Evolutionary conservation across 2,888 invertebrate genomes (phyloP).

Genomic region (Beris chalybata): DNA sequence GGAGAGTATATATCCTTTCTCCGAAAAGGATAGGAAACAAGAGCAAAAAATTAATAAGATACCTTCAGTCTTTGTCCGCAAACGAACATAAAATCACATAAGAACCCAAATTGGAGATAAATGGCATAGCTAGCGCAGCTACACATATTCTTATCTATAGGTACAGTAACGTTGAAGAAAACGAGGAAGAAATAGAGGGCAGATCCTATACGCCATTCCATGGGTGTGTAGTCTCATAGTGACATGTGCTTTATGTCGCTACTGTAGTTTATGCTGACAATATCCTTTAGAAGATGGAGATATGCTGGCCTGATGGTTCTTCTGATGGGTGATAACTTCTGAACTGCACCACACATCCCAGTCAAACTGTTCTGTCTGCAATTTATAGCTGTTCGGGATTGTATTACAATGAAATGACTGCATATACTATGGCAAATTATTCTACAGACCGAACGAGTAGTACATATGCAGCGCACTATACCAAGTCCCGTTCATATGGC

Average conservation of each 20-base stretch:
- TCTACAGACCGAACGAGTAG: too few species aligned
- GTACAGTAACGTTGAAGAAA: too few species aligned
- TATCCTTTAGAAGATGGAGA: conserved; percentile 30
- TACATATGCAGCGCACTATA: too few species aligned
- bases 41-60: not conserved
- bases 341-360: conserved; percentile 23
- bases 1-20: too few species aligned
- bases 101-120: conserved; percentile 22
- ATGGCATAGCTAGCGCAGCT: not conserved
- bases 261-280: conserved; percentile 32
- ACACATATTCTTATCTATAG: too few species aligned
- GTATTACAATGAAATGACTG: not conserved
- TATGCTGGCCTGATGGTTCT: conserved; percentile 6
- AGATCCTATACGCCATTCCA: not conserved
- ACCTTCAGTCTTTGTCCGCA: conserved; percentile 5
- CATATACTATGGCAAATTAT: not conserved
- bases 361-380: conserved; percentile 14
- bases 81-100: conserved; percentile 6
- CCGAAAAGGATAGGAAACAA: too few species aligned
- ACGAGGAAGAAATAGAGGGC: too few species aligned
- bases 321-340: conserved; percentile 26
- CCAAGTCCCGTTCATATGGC: too few species aligned
- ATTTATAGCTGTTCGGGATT: not conserved
- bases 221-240: not conserved
- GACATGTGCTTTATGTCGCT: conserved; percentile 29